phyloP scores from a whole-genome alignment of 2,888 invertebrate species.

The Mesorhabditis spiculigera region DNA sequence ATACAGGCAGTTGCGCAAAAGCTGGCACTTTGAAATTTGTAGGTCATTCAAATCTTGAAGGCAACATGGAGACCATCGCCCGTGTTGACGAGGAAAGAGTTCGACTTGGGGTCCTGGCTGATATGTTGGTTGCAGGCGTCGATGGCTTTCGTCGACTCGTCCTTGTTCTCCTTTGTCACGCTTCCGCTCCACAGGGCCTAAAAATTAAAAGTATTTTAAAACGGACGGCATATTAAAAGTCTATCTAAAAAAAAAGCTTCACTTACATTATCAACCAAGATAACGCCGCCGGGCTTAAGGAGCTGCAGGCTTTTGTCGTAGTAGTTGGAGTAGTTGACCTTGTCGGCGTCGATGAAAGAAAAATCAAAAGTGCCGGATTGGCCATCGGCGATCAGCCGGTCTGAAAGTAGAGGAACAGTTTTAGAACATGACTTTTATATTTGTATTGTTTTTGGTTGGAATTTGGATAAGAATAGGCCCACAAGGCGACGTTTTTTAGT shows the following conservation, averaged over 20 bases:
- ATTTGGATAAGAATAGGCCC: too few relatives aligned
- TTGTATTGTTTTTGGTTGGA: too few relatives aligned
- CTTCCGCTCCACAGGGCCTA: conserved; percentile 21
- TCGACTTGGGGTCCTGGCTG: neutral
- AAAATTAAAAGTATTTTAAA: neutral
- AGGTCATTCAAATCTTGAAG: conserved; percentile 29
- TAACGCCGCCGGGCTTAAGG: conserved; percentile 60
- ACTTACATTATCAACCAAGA: conserved; percentile 60
- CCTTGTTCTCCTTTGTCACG: conserved; percentile 9
- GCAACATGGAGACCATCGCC: conserved; percentile 54
- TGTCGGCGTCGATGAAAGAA: conserved; percentile 59
- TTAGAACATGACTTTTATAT: neutral
- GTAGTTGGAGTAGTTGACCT: conserved; percentile 59
- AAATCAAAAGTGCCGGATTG: conserved; percentile 45
- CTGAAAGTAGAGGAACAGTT: conserved; percentile 15
- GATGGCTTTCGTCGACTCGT: conserved; percentile 13
- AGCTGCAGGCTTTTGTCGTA: conserved; percentile 60
- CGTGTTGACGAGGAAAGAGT: conserved; percentile 46
- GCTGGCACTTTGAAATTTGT: too few relatives aligned
- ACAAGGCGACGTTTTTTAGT: too few relatives aligned
- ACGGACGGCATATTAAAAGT: neutral
- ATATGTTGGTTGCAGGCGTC: conserved; percentile 17
- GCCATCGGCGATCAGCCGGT: conserved; percentile 40
- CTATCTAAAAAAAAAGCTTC: neutral
- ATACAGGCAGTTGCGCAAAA: too few relatives aligned